Evolutionary conservation across 2,113 vertebrate genomes (phyloP).

Genomic region (Gambusia affinis): DNA sequence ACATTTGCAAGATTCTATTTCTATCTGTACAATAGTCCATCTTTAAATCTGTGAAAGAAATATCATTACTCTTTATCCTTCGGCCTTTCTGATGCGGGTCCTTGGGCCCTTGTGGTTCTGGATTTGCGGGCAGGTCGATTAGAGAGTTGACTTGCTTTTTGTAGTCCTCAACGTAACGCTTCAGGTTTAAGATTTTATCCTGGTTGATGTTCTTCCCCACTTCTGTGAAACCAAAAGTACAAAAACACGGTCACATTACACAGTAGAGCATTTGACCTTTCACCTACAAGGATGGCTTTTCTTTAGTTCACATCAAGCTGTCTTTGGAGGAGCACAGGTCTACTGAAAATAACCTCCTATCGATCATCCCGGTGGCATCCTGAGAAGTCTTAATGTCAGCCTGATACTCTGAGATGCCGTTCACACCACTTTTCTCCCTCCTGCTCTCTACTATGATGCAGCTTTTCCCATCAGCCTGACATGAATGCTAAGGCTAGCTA

Average conservation of each 20-base stretch:
- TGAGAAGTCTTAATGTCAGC: constrained; percentile 27
- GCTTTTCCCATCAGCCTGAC: too few species aligned
- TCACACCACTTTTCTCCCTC: too few species aligned
- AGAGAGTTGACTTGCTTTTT: constrained; percentile 62
- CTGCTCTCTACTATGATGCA: too few species aligned
- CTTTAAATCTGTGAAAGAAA: background rate
- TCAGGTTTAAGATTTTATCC: constrained; percentile 70
- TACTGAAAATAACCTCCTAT: too few species aligned
- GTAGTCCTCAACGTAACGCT: constrained; percentile 74
- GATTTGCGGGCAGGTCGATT: constrained; percentile 1
- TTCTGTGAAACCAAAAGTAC: constrained; percentile 62
- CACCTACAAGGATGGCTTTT: background rate
- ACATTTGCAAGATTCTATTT: constrained; percentile 5
- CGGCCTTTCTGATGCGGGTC: background rate
- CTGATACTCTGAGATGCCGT: constrained; percentile 4
- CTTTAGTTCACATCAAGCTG: too few species aligned
- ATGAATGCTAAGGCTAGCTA: too few species aligned
- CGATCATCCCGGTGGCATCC: background rate
- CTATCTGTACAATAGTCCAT: background rate
- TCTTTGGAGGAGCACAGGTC: too few species aligned
- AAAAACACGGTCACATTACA: background rate
- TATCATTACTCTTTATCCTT: constrained; percentile 49
- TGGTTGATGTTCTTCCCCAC: constrained; percentile 82
- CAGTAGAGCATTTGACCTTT: background rate
- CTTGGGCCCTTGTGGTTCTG: background rate